These are phyloP conservation scores for Lordiphosa clarofinis DNA, from an alignment of 1,140 invertebrate species.

Conservation along the genomic window DNA sequence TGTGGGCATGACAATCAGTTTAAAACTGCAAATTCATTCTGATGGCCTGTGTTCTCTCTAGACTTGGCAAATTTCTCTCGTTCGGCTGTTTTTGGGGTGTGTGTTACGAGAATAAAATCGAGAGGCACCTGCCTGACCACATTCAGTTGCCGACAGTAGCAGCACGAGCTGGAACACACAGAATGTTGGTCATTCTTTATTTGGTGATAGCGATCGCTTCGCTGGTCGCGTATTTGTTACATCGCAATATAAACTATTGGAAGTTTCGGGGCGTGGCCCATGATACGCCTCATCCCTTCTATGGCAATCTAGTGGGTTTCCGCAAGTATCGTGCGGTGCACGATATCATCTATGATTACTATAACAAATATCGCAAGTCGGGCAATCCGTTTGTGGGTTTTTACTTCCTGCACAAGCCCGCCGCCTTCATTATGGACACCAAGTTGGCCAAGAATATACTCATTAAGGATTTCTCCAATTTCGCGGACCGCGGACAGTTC, in stretches of 20 bases:
- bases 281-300: constrained; percentile 62
- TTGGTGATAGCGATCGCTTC: constrained; percentile 37
- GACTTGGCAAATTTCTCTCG: not conserved
- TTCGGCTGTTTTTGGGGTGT: not conserved
- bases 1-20: constrained; percentile 13
- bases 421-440: constrained; percentile 80
- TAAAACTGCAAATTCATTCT: constrained; percentile 8
- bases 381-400: constrained; percentile 68
- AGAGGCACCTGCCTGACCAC: not conserved
- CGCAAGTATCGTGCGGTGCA: constrained; percentile 24
- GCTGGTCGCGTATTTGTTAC: constrained; percentile 31
- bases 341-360: constrained; percentile 32
- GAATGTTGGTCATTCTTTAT: constrained; percentile 47
- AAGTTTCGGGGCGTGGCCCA: constrained; percentile 77
- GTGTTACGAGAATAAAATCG: constrained; percentile 13
- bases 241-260: constrained; percentile 76
- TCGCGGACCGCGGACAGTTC: constrained; percentile 80
- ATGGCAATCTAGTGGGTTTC: constrained; percentile 72
- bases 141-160: not conserved
- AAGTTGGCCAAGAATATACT: constrained; percentile 83
- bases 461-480: constrained; percentile 82
- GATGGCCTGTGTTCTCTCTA: not conserved
- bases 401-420: constrained; percentile 79
- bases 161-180: not conserved
- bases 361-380: constrained; percentile 54